phyloP scores from a whole-genome alignment of 2,888 invertebrate species.

The Pterobdella sp. region DNA sequence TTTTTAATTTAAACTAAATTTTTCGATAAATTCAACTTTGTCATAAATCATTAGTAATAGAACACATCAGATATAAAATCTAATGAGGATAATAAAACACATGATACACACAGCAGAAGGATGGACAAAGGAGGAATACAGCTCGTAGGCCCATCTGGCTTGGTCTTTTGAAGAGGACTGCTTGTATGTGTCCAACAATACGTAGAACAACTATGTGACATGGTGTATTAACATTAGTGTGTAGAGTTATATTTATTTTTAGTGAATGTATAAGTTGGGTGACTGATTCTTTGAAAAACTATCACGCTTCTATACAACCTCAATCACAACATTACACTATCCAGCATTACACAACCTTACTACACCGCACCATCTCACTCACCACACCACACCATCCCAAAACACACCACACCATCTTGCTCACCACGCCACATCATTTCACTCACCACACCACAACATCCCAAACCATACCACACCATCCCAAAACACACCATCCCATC shows the following conservation, averaged over 20 bases:
- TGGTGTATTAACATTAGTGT: too few species aligned
- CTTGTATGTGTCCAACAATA: not conserved
- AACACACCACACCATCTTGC: not conserved
- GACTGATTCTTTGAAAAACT: too few species aligned
- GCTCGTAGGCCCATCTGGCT: not conserved
- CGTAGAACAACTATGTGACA: conserved; percentile 9
- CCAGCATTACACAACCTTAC: not conserved
- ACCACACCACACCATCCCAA: not conserved
- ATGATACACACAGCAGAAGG: not conserved
- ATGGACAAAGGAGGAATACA: conserved; percentile 3
- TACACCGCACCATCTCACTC: not conserved
- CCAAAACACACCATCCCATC: not conserved
- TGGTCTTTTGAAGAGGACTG: not conserved
- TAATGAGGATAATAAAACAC: not conserved
- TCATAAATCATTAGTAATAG: too few species aligned
- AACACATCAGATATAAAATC: too few species aligned
- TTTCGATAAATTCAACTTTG: too few species aligned
- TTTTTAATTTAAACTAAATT: too few species aligned
- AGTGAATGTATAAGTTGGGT: too few species aligned
- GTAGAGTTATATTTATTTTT: too few species aligned
- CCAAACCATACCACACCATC: not conserved
- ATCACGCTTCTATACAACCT: not conserved
- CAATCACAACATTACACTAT: not conserved
- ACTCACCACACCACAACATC: not conserved
- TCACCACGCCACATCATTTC: not conserved